Base-by-base conservation (phyloP, 2,113 vertebrate genomes). In the Myxocyprinus asiaticus region DNA sequence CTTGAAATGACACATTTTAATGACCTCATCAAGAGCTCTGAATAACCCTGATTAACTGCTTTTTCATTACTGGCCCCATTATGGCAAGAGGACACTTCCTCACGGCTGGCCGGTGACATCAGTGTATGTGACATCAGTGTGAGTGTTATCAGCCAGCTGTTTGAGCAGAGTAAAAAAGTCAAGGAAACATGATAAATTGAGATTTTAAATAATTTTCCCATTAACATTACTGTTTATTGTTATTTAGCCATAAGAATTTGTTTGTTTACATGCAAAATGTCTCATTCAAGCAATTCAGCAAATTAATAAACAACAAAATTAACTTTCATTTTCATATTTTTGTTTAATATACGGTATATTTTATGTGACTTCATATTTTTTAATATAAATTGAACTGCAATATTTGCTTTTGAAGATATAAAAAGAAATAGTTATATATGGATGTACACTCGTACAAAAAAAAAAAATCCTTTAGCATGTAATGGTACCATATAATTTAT, bases 1-100 rank as follows among this genome's bases (percentile, higher is more conserved):
- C 83, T 84, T 80, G 70, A 81, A 81, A 45, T 78, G 59, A 81
- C 83, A 75, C 61, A 56, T 73, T 74, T 62, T 78, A 81, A 78
- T 70, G 79, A 84, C 64, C 79, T 81, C 76, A 70, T 70, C 79
- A 67, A 53, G 15, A 53, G 12, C 15, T 33, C 22, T 33, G 22
- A 33, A 33, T 33, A 33, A 33, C 22, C 58, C 15, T 50, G 72
- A 53, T 76, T 15, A 65, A 76, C 61, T 76, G 62, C 59, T 63
- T 74, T 74, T 65, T 64, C 64, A 42, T 58, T 72, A 33, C 3
- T 33, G 22, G 22, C 22, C 22, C 22, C 22, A 33, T 33, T 33
- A 33, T 33, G 22, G 22, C 22, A 33, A 58, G 14, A 44, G 53
- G 53, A 71, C 68, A 44, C 68, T 58, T 71, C 33, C 22, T 33